Evolutionary conservation across 2,797 vertebrate genomes (phyloP), one percentile per base, ranked within the genome.

Genomic region (Hypotaenidia philippensis): DNA sequence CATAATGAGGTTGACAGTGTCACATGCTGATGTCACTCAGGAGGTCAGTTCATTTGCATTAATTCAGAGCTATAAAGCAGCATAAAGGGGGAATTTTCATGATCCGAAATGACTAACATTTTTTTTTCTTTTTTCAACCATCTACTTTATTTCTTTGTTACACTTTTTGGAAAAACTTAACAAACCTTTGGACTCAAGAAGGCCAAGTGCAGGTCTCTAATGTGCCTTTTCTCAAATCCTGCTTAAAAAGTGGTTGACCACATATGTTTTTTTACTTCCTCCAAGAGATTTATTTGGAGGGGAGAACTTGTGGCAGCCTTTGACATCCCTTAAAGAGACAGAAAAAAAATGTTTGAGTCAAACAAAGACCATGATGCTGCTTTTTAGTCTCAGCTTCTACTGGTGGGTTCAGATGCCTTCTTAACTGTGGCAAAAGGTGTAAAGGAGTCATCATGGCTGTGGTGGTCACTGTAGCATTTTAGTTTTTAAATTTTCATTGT

Each of bases 31-130:
- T 95, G 80, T 88, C 72, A 19, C 55, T 57, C 27, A 3, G 3
- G 31, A 44, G 91, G 91, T 95, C 94, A 97, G 94, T 94, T 88
- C 50, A 40, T 63, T 94, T 93, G 75, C 25, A 10, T 31, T 9
- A 72, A 34, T 88, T 83, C 23, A 2, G 25, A n/a, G 27, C 50
- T 65, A 4, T n/a, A 72, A 94, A 89, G 65, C 38, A 32, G 29
- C 34, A 80, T 21, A 21, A 94, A 91, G 26, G 29, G 21, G 83
- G 36, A 61, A 7, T 68, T 91, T 90, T 68, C 41, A 18, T 86
- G 32, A 36, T 76, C 61, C 68, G 53, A 57, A 95, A 71, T 53
- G 1, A 10, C 50, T 69, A 10, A 22, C 11, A 5, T 44, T 36
- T 6, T 9, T 44, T 9, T 44, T 66, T 80, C 6, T 10, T 44